Conservation (phyloP, 2,888 invertebrate species). For the Drosophila pegasa region DNA sequence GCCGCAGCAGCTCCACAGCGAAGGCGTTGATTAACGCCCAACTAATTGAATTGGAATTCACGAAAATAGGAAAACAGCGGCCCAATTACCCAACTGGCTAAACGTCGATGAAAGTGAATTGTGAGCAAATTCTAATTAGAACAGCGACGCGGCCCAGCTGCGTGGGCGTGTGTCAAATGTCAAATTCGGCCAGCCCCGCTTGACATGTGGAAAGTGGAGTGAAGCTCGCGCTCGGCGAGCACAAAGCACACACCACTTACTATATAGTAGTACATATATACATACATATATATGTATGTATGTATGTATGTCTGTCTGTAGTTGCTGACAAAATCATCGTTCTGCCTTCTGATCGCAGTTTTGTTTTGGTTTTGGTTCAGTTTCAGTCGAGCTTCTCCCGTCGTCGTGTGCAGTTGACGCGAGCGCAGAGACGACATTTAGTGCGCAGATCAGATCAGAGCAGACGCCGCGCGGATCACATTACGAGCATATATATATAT, state of each 20-base stretch:
- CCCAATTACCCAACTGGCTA: slow-evolving; percentile 72
- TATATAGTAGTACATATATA: background rate
- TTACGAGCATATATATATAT: slow-evolving; percentile 5
- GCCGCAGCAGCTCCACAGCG: background rate
- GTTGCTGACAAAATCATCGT: slow-evolving; percentile 2
- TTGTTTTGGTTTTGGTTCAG: slow-evolving; percentile 10
- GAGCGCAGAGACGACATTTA: slow-evolving; percentile 18
- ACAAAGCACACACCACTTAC: background rate
- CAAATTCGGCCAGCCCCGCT: slow-evolving; percentile 35
- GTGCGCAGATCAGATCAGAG: slow-evolving; percentile 43
- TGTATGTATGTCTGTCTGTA: background rate
- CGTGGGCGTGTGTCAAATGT: slow-evolving; percentile 78
- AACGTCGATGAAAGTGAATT: slow-evolving; percentile 70
- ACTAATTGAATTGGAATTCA: slow-evolving; percentile 63
- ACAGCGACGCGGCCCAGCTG: background rate
- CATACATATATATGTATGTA: background rate
- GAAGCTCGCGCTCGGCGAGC: slow-evolving; percentile 1
- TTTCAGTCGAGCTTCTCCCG: slow-evolving; percentile 77
- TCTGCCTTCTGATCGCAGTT: slow-evolving; percentile 55
- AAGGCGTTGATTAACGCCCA: slow-evolving; percentile 25
- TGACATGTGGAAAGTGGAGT: slow-evolving; percentile 34
- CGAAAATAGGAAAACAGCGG: slow-evolving; percentile 31
- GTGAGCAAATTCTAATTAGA: slow-evolving; percentile 42
- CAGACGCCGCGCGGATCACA: slow-evolving; percentile 30
- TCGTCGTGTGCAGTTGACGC: slow-evolving; percentile 70